Base-by-base conservation (phyloP, 2,113 vertebrate genomes). In the Rhadina sibilatrix region DNA sequence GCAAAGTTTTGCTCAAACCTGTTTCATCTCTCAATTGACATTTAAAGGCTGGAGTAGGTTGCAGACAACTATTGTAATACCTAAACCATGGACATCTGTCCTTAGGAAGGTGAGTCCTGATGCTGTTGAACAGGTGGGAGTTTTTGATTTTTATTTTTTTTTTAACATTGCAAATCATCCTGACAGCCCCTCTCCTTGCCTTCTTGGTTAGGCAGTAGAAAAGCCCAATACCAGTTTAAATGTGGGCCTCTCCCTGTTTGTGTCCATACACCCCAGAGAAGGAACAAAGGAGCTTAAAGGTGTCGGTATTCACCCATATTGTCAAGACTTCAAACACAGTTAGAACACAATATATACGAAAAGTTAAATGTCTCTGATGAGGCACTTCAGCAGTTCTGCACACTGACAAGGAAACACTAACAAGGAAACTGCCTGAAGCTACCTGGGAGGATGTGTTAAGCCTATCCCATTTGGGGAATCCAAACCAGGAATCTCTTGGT, bases 1-100 rank as follows among this genome's bases (percentile, higher is more conserved):
- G 60, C 15, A 63, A 70, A 59, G 25, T 42, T 78, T 35, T 53
- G 6, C 10, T 75, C 30, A 71, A 86, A 70, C 12, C 33, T 56
- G 15, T 64, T 90, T 65, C 30, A 60, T n/a, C 9, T 1, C 9
- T 61, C 1, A 0, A 13, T 7, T 3, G 1, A 53, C 0, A 0
- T 66, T 50, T 76, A 63, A 63, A 53, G 35, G 18, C 33, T 56
- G 56, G 25, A 38, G 8, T 6, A 47, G 35, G 14, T 9, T 64
- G 6, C 23, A 85, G 38, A 66, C 10, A 78, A 33, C 16, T 42
- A 20, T 9, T n/a, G 2, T 16, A 54, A 57, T 37, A 65, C 10
- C 9, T 61, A 74, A 87, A 77, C 12, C 6, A 24, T 7, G 10
- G 22, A 20, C 20, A 65, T 56, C 16, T 64, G 6, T 83, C 38